A percentile compares a stretch with the other conserved stretches of the same genome.
Conservation (phyloP, 2,113 vertebrate species). For the Archocentrus centrarchus region DNA sequence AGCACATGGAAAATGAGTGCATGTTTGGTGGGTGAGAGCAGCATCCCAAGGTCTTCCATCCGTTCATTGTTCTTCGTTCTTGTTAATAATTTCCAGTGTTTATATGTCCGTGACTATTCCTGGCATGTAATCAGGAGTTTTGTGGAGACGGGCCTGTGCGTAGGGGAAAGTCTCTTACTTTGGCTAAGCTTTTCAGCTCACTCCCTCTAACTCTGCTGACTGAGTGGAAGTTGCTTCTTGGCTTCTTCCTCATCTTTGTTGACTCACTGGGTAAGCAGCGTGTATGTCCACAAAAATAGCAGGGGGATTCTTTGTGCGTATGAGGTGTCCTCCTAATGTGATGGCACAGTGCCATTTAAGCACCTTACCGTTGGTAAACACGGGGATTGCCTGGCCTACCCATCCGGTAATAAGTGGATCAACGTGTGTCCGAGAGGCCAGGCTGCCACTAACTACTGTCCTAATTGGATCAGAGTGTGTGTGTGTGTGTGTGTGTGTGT, state of each 20-base stretch:
- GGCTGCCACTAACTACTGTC: constrained; percentile 59
- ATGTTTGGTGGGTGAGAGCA: constrained; percentile 47
- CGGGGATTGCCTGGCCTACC: constrained; percentile 69
- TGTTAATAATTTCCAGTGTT: constrained; percentile 59
- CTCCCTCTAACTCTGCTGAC: constrained; percentile 63
- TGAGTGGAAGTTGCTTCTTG: constrained; percentile 61
- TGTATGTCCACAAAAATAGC: constrained; percentile 66
- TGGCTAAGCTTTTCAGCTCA: constrained; percentile 59
- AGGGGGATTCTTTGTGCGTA: constrained; percentile 72
- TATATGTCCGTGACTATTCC: constrained; percentile 49
- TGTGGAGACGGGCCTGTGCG: constrained; percentile 38
- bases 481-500: neutral
- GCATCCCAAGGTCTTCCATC: constrained; percentile 61
- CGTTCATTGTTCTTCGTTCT: constrained; percentile 46
- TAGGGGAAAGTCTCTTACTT: constrained; percentile 63
- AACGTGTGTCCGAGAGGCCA: constrained; percentile 54
- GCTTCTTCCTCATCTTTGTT: constrained; percentile 64
- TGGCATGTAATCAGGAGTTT: constrained; percentile 54
- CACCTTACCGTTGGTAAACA: constrained; percentile 72
- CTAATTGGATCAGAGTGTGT: constrained; percentile 73
- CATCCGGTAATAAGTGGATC: constrained; percentile 74
- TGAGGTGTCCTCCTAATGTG: constrained; percentile 65
- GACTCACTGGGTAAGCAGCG: constrained; percentile 57
- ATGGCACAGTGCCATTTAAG: constrained; percentile 65
- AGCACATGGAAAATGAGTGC: constrained; percentile 53